A percentile compares a stretch with the other conserved stretches of the same genome.
Conservation (phyloP, 2,113 vertebrate genomes). For the Nettapus auritus region DNA sequence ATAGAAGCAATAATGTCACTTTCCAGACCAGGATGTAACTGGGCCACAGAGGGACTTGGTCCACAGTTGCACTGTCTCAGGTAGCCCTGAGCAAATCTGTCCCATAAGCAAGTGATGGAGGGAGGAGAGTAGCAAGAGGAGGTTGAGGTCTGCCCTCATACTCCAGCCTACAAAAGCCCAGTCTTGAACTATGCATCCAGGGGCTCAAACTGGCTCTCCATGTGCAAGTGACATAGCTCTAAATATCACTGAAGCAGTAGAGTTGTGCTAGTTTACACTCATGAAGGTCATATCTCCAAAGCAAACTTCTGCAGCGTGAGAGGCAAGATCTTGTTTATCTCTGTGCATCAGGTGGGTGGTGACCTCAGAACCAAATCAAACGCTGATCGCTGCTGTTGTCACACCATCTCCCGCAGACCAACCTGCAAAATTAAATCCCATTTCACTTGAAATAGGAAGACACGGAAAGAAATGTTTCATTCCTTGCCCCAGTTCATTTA, state of each 20-base stretch:
- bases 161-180: not conserved
- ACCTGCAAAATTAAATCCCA: not conserved
- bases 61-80: accelerated
- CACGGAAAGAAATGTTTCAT: not conserved
- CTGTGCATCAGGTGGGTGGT: not conserved
- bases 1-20: not conserved
- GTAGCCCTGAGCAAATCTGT: not conserved
- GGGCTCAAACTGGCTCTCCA: accelerated
- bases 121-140: not conserved
- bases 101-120: not conserved
- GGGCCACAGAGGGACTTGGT: not conserved
- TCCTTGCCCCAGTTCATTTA: not conserved
- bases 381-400: not conserved
- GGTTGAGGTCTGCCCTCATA: not conserved
- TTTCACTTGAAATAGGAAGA: not conserved
- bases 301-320: not conserved
- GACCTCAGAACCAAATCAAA: not conserved
- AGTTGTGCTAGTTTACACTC: not conserved
- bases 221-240: not conserved
- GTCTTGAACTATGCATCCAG: not conserved
- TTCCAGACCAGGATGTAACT: not conserved
- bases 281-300: not conserved
- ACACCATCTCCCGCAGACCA: not conserved
- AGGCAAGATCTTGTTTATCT: not conserved
- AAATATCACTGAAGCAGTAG: not conserved